Evolutionary conservation across 2,113 vertebrate species (phyloP), one percentile per base, ranked within the genome.

Genomic region (Maylandia zebra): DNA sequence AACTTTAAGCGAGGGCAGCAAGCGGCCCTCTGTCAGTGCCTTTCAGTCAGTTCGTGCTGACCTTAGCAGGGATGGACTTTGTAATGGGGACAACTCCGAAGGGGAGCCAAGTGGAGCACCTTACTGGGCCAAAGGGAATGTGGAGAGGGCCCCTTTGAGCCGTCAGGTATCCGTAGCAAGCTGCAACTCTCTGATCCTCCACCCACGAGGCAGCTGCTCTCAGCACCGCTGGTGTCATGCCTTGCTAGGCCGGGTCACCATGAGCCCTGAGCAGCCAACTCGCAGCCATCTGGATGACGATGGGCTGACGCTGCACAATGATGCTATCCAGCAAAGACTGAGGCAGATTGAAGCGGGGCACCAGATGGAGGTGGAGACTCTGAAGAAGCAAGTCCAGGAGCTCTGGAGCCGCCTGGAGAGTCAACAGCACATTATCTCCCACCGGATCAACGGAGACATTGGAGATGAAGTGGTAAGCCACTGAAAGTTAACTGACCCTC

Each of bases 371-470:
- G 98, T 99, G 90, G 98, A 99, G 93, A 97, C 97, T 4, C 93
- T 99, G 89, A 99, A 98, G 96, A 99, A 98, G 89, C 98, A 99
- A 94, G 97, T 99, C 52, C 98, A 99, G 92, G 98, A 99, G 93
- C 92, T 99, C 83, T 97, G 96, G 95, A 98, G 97, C 92, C 97
- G 97, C n/a, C 93, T 99, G 94, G 98, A 99, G 96, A 98, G 96
- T 86, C 98, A 98, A 89, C 97, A 97, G 74, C 95, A 97, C 34
- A 93, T 92, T 2, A 96, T 96, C 82, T 96, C 96, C 27, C 94
- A 97, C 8, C 95, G 96, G 3, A 96, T 98, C 95, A 99, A 98
- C 3, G 98, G 98, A 22, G 98, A 99, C 78, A 95, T 97, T 3
- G 97, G 97, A 19, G 98, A 99, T 2, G 98, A 98, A 94, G 95